Evolutionary conservation across 1,140 invertebrate species (phyloP).

Genomic region (Dendrolimus punctatus): DNA sequence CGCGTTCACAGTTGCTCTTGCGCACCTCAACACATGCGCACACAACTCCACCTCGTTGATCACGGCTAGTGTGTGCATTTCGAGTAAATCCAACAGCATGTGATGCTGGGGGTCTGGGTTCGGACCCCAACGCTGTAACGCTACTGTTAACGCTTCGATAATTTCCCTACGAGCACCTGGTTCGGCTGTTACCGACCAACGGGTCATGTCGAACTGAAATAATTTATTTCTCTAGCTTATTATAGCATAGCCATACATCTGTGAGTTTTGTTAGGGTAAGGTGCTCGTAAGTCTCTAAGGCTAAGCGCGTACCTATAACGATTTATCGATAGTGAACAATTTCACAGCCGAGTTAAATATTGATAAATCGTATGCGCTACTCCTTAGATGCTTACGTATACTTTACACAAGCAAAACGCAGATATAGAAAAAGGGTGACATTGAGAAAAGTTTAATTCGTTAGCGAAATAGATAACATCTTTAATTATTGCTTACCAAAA

Average conservation of each 20-base stretch:
- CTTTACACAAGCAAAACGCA: too few species aligned
- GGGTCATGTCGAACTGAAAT: slow-evolving; percentile 39
- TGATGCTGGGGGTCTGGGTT: slow-evolving; percentile 15
- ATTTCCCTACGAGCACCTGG: slow-evolving; percentile 18
- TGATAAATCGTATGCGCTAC: too few species aligned
- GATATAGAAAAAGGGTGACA: too few species aligned
- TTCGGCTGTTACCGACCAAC: slow-evolving; percentile 23
- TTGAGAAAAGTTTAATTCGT: too few species aligned
- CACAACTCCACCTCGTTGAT: slow-evolving; percentile 17
- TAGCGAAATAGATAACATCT: too few species aligned
- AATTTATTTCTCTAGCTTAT: background rate
- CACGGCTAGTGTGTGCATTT: slow-evolving; percentile 25
- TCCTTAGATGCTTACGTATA: too few species aligned
- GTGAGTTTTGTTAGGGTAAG: too few species aligned
- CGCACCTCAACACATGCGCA: slow-evolving; percentile 13
- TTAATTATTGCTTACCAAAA: too few species aligned
- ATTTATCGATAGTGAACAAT: too few species aligned
- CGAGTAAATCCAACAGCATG: slow-evolving; percentile 34
- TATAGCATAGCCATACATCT: background rate
- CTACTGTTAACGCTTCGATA: slow-evolving; percentile 20
- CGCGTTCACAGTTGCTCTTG: slow-evolving; percentile 11
- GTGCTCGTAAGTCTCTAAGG: too few species aligned
- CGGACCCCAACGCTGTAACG: slow-evolving; percentile 25
- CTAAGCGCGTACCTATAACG: too few species aligned
- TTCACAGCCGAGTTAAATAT: too few species aligned